phyloP scores from a whole-genome alignment of 92 coral and sea anemone genomes.

The Siderastrea siderea region DNA sequence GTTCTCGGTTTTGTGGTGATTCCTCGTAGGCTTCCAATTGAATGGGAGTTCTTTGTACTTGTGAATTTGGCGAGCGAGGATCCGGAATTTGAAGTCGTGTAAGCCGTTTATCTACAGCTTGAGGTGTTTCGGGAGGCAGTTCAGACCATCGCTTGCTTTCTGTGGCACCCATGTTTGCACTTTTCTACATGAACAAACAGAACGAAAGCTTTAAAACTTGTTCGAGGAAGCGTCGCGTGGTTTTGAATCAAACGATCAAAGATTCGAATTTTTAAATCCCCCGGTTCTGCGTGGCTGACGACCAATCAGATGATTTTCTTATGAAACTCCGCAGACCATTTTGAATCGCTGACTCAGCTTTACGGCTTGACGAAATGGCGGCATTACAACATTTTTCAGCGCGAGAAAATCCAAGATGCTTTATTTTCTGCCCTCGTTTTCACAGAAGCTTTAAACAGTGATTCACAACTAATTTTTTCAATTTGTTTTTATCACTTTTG shows the following conservation, averaged over 20 bases:
- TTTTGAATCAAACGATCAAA: conserved; percentile 54
- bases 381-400: neutral
- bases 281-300: conserved; percentile 63
- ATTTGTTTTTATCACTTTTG: neutral
- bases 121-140: conserved; percentile 79
- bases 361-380: neutral
- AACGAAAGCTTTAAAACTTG: neutral
- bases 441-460: neutral
- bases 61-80: conserved; percentile 87
- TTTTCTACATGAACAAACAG: neutral
- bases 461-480: no score
- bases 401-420: no score
- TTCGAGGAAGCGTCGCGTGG: conserved; percentile 5
- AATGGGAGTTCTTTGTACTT: conserved; percentile 88
- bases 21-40: conserved; percentile 79
- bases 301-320: conserved; percentile 66
- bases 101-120: conserved; percentile 63
- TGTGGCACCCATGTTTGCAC: conserved; percentile 83
- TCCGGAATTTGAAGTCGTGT: conserved; percentile 69
- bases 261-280: conserved; percentile 74
- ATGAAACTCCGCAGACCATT: conserved; percentile 15
- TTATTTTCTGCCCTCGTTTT: neutral
- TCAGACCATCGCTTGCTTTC: conserved; percentile 93
- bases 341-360: neutral
- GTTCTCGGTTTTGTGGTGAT: conserved; percentile 81